Base-by-base conservation (phyloP, 2,888 invertebrate genomes). In the Galeruca laticollis region DNA sequence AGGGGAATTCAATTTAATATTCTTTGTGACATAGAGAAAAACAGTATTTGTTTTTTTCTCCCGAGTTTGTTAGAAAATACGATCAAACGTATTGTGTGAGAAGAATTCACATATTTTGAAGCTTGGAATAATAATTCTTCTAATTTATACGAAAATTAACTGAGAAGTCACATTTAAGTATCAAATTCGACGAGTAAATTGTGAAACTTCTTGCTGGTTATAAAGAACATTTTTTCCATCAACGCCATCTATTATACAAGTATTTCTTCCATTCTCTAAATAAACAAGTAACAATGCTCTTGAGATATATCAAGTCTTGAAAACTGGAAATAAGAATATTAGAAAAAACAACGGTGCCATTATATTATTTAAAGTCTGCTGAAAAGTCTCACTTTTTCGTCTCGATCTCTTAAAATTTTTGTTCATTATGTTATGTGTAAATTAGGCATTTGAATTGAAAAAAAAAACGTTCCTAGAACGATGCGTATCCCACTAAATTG, bases 221-320 rank as follows among this genome's bases (percentile, higher is more conserved):
- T n/a, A 40, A 40, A n/a, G n/a, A 13, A n/a, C 13, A n/a, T 40
- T 40, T 40, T 40, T 51, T 51, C 21, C 21, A 21, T 62, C 62
- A 49, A 62, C 62, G 31, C 51, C 33, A 62, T 62, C 18, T 62
- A 51, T 62, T 62, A 62, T 62, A 51, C 35, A 62, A 47, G 49
- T 62, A 33, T 35, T 10, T 21, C 13, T 20, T 31, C 2, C 52
- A 21, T 21, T 51, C 9, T 10, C 9, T 20, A 2, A 51, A 11
- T 11, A 10, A 21, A 21, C 21, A 51, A 3, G 21, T 11, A 51
- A 21, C 51, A 21, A 51, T 4, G 20, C 51, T 51, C 51, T 21
- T 1, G 51, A 11, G 51, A 51, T 10, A 21, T 51, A 51, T 51
- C 20, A 51, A 51, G 13, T 51, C 51, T 51, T 18, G 51, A 13